Conservation (phyloP, 2,113 vertebrate species). For the Tor tambroides region DNA sequence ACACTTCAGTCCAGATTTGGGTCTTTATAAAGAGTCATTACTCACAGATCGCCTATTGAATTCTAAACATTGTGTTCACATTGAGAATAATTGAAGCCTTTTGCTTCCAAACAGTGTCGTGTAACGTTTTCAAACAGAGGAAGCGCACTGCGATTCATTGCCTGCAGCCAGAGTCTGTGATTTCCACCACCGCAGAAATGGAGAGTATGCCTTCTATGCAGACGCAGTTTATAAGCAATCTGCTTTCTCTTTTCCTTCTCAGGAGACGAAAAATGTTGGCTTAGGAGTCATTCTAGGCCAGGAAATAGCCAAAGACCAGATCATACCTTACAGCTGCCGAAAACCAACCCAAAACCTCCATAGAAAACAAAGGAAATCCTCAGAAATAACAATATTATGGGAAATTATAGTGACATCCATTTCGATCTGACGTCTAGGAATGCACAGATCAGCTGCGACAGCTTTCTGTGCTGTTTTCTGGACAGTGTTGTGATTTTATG, state of each 20-base stretch:
- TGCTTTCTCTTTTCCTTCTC: constrained; percentile 18
- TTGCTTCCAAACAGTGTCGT: constrained; percentile 62
- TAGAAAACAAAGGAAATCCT: constrained; percentile 7
- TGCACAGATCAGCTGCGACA: not conserved
- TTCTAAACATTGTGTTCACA: constrained; percentile 72
- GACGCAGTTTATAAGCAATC: constrained; percentile 56
- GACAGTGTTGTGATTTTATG: not conserved
- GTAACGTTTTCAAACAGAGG: constrained; percentile 64
- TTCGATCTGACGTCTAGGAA: not conserved
- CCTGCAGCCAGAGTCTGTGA: constrained; percentile 67
- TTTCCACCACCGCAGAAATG: constrained; percentile 77
- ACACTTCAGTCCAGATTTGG: not conserved
- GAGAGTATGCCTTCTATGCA: constrained; percentile 63
- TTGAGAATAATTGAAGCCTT: constrained; percentile 72
- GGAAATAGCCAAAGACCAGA: not conserved
- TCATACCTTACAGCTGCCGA: not conserved
- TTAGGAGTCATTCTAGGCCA: constrained; percentile 39
- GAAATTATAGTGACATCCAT: constrained; percentile 12
- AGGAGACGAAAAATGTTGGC: constrained; percentile 13
- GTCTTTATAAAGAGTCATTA: constrained; percentile 57
- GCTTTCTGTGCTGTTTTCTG: not conserved
- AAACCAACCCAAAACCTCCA: not conserved
- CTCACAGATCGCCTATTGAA: constrained; percentile 69
- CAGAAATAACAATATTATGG: not conserved
- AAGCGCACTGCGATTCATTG: constrained; percentile 65